These are phyloP conservation scores for Lasioglossum malachurum DNA, from an alignment of 2,888 invertebrate species.

Conservation along the genomic window DNA sequence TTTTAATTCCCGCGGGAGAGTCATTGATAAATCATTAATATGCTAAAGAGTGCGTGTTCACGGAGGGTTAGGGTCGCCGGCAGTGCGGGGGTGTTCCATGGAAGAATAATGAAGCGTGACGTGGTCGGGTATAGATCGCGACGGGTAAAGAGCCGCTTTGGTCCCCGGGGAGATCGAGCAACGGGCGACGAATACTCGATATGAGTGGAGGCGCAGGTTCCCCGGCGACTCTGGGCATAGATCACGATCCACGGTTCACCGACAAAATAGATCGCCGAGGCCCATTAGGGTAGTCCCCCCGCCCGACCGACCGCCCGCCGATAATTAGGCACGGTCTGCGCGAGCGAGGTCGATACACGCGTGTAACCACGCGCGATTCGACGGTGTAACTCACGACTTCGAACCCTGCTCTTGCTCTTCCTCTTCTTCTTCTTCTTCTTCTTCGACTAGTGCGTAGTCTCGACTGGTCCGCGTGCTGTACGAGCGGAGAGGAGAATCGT, in stretches of 20 bases:
- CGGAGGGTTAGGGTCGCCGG: not conserved
- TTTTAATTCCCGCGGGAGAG: not conserved
- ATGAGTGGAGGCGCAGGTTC: slow-evolving; percentile 27
- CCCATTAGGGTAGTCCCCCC: slow-evolving; percentile 57
- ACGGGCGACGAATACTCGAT: slow-evolving; percentile 38
- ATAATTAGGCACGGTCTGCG: slow-evolving; percentile 75
- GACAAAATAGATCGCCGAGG: slow-evolving; percentile 69
- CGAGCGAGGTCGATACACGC: slow-evolving; percentile 65
- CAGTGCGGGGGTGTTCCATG: not conserved
- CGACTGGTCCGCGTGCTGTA: slow-evolving; percentile 3
- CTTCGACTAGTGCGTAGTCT: not conserved
- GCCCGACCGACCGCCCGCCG: slow-evolving; percentile 75
- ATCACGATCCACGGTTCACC: slow-evolving; percentile 59
- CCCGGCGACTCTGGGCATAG: slow-evolving; percentile 51
- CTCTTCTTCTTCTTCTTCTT: not conserved
- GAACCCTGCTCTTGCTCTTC: not conserved
- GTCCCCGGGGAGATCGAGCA: slow-evolving; percentile 14
- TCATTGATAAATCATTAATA: not conserved
- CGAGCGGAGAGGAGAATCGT: slow-evolving; percentile 45
- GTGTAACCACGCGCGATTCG: slow-evolving; percentile 72
- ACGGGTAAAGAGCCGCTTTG: slow-evolving; percentile 19
- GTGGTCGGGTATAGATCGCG: not conserved
- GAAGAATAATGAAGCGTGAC: slow-evolving; percentile 37
- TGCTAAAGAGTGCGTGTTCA: not conserved
- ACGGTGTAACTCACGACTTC: slow-evolving; percentile 68